Percentiles rank a stretch among this genome's conserved stretches.
Conservation (phyloP, 2,797 vertebrate genomes). For the Momotus momota region DNA sequence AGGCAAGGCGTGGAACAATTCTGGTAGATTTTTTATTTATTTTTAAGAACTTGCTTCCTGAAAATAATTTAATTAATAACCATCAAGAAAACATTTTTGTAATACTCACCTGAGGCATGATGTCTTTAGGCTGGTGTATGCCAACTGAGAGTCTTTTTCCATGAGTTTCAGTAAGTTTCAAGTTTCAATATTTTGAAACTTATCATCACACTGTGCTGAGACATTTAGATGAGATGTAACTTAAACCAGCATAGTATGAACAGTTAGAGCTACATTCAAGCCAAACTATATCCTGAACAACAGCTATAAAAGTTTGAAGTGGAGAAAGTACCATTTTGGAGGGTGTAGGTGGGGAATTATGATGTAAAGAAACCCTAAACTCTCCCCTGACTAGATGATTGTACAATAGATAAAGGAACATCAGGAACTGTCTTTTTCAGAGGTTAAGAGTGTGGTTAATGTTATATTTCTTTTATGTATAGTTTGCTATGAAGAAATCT, state of each 20-base stretch:
- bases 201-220: background rate
- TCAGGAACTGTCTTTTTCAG: background rate
- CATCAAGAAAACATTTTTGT: background rate
- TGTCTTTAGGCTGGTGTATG: background rate
- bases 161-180: background rate
- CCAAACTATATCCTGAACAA: background rate
- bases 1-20: accelerated
- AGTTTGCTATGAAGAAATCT: background rate
- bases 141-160: background rate
- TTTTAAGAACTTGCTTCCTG: background rate
- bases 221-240: background rate
- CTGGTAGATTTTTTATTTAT: background rate
- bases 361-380: background rate
- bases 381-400: background rate
- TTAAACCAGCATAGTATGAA: background rate
- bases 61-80: background rate
- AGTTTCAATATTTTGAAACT: background rate
- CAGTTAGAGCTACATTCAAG: background rate
- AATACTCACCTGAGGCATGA: background rate
- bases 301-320: background rate
- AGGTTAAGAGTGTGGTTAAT: background rate
- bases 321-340: background rate
- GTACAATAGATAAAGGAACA: background rate
- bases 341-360: background rate
- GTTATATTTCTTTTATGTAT: background rate